phyloP scores from a whole-genome alignment of 2,888 invertebrate species.

The Hydraecia micacea region DNA sequence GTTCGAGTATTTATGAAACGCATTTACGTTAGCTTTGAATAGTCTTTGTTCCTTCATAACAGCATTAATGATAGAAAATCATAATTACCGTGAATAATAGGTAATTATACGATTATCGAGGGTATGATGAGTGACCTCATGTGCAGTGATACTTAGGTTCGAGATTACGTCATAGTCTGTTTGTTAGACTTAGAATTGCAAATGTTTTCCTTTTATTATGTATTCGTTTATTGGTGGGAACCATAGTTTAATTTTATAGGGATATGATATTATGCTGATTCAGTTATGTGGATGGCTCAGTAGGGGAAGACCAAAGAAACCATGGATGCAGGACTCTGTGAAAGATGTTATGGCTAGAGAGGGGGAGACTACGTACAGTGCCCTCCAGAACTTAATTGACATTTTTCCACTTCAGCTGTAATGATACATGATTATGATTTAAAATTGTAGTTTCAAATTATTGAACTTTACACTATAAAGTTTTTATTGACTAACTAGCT shows the following conservation, averaged over 20 bases:
- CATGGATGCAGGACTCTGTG: too few relatives aligned
- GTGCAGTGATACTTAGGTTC: constrained; percentile 1
- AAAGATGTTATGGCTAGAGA: too few relatives aligned
- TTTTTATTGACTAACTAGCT: too few relatives aligned
- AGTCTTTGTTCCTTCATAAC: constrained; percentile 20
- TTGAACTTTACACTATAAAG: too few relatives aligned
- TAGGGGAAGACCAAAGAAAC: too few relatives aligned
- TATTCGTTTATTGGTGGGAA: background rate
- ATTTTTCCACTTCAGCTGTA: too few relatives aligned
- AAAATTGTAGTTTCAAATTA: too few relatives aligned
- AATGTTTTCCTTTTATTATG: constrained; percentile 16
- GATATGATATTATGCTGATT: too few relatives aligned
- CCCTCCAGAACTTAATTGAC: too few relatives aligned
- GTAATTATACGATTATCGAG: constrained; percentile 13
- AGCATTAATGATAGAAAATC: constrained; percentile 12
- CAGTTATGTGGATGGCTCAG: too few relatives aligned
- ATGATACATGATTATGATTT: too few relatives aligned
- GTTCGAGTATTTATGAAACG: background rate
- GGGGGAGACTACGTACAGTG: too few relatives aligned
- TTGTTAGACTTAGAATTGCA: background rate
- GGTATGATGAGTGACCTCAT: constrained; percentile 42
- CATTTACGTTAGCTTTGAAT: background rate
- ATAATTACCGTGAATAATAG: constrained; percentile 21
- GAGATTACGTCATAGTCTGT: constrained; percentile 25
- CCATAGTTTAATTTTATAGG: background rate